Base-by-base conservation (phyloP, 2,888 invertebrate species). In the Plagodis dolabraria region DNA sequence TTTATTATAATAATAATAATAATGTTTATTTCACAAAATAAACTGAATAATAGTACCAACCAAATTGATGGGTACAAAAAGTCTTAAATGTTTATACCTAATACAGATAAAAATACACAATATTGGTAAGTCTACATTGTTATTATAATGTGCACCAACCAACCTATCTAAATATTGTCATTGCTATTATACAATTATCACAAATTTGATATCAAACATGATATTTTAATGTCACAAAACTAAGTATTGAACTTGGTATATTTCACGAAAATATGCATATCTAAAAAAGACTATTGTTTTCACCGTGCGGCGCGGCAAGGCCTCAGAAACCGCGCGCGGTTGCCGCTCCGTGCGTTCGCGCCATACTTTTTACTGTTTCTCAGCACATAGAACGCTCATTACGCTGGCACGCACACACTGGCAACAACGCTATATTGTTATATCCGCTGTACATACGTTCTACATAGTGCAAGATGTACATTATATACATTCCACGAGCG, bases 311-410 rank as follows among this genome's bases (percentile, higher is more conserved):
- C 86, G 5, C 0, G 40, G 43, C 43, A 77, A 82, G 86, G 87
- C 86, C 83, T 83, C 89, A 72, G 76, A 85, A 85, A 85, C 85
- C 83, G 82, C 79, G 89, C 90, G 82, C 79, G 80, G 91, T 91
- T 92, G 92, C 90, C 92, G 80, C 79, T 80, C 83, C 68, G 86
- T 80, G 82, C 87, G 83, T 86, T 86, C 90, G 90, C 92, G 92
- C 92, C 92, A 89, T 93, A 93, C 93, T 93, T 93, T 93, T 93
- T 93, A 93, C 93, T 93, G 93, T 93, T 93, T 92, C 93, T 93
- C 89, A 86, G 87, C 87, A 90, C 89, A 92, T 92, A 93, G 91
- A 89, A 80, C 89, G 87, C 90, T 91, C 92, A 90, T 92, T 89
- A 90, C 91, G 85, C 78, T 65, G 67, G 81, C 79, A 84, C 84